These are phyloP conservation scores for Calliopsis andreniformis DNA, from an alignment of 1,140 invertebrate species.

Conservation along the genomic window DNA sequence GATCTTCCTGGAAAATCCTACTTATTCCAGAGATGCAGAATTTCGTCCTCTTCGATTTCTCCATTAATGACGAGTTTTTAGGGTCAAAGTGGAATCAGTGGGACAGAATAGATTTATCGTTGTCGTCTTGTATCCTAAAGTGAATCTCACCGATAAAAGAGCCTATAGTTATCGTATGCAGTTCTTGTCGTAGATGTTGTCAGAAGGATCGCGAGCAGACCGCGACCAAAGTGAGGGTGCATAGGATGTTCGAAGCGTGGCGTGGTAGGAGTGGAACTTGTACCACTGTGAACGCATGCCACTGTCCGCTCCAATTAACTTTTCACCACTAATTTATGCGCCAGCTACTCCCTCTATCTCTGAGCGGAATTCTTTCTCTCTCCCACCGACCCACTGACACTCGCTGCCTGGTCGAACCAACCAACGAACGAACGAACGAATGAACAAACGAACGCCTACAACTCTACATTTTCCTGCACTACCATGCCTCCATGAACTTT, in stretches of 20 bases:
- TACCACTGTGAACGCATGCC: slow-evolving; percentile 68
- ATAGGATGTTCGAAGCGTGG: slow-evolving; percentile 25
- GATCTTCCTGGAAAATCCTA: slow-evolving; percentile 1
- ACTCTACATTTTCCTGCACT: neutral
- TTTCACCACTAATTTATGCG: slow-evolving; percentile 77
- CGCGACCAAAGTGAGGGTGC: slow-evolving; percentile 19
- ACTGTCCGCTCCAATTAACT: slow-evolving; percentile 76
- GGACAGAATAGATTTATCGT: too few relatives aligned
- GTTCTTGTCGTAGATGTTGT: neutral
- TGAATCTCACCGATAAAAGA: too few relatives aligned
- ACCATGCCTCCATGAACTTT: slow-evolving; percentile 30
- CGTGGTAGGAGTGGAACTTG: slow-evolving; percentile 67
- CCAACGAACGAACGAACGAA: neutral
- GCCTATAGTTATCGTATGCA: too few relatives aligned
- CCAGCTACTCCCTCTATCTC: slow-evolving; percentile 45
- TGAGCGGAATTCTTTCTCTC: slow-evolving; percentile 39
- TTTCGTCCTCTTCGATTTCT: slow-evolving; percentile 24
- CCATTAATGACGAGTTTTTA: slow-evolving; percentile 69
- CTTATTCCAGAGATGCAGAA: neutral
- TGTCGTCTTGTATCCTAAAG: too few relatives aligned
- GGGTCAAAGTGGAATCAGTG: too few relatives aligned
- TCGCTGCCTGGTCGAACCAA: neutral
- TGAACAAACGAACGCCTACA: slow-evolving; percentile 40
- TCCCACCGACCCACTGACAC: neutral
- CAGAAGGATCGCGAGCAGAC: neutral